Conservation (phyloP, 2,113 vertebrate species). For the Eurystomus gularis region DNA sequence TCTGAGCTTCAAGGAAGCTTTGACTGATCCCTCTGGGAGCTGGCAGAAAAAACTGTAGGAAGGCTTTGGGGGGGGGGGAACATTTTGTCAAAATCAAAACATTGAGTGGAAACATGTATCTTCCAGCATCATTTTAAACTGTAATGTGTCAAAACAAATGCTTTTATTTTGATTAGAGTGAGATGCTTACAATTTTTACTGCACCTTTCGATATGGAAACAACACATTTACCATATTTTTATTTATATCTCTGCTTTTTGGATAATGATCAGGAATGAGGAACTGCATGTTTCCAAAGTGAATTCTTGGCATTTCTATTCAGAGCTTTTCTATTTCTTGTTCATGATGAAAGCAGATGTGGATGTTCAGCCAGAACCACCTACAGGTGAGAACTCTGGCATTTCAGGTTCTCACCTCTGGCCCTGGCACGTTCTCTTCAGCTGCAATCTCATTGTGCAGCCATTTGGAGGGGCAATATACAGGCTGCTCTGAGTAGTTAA, state of each 20-base stretch:
- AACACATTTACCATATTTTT: not conserved
- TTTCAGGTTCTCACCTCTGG: not conserved
- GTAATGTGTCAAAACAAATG: conserved; percentile 56
- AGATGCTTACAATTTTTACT: conserved; percentile 18
- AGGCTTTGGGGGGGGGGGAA: not conserved
- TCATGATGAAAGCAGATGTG: not conserved
- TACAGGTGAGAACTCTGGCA: not conserved
- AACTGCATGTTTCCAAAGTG: not conserved
- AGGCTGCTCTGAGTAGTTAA: not conserved
- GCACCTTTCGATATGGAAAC: not conserved
- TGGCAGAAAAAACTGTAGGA: conserved; percentile 33
- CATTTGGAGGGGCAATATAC: not conserved
- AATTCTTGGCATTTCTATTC: not conserved
- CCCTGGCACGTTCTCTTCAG: not conserved
- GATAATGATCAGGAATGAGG: conserved; percentile 1
- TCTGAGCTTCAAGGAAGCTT: conserved; percentile 26
- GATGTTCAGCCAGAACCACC: not conserved
- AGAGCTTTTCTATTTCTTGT: not conserved
- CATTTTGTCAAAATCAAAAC: conserved; percentile 51
- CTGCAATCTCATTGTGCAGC: not conserved
- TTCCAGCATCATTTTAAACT: conserved; percentile 11
- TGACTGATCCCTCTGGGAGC: conserved; percentile 41
- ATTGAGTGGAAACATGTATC: conserved; percentile 45
- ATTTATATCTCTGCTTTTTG: conserved; percentile 15
- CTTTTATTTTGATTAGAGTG: conserved; percentile 29